Evolutionary conservation across 2,888 invertebrate genomes (phyloP), one percentile per base, ranked within the genome.

Genomic region (Apamea sordens): DNA sequence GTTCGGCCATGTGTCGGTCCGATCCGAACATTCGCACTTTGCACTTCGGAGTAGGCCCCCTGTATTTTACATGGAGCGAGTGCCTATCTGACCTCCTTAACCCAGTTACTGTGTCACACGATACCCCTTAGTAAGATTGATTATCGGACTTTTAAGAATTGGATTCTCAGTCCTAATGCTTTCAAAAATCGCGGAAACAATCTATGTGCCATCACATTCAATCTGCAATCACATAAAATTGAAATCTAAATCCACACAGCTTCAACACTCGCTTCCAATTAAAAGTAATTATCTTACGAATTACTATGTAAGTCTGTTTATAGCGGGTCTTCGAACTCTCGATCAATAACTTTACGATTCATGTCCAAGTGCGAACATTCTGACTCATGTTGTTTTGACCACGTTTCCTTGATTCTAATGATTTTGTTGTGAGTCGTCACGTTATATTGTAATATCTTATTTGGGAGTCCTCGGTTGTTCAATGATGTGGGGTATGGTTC

Each of bases 381-480:
- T 89, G 89, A 89, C 73, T 89, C 90, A 89, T 50, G n/a, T 67
- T 83, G 77, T 85, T 88, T 84, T 87, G 80, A 86, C 83, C 82
- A 80, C 75, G 77, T 85, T 88, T 81, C 74, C 83, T 81, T 53
- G 61, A 85, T 78, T 83, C 56, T 80, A 82, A 79, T 78, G 61
- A 72, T 83, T 87, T 81, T 73, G 65, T 79, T 70, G 73, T 69
- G 72, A 56, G 67, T 53, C 36, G 71, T 64, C 73, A 76, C 64
- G 28, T 77, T 74, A 32, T 85, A 82, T 75, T 77, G 74, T 73
- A 76, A 79, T 77, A 47, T 76, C 86, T 61, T 82, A 76, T 82
- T 77, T 78, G 85, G 85, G 13, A 67, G 65, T 71, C 63, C 21
- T 53, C 21, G 69, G 28, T 78, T 70, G 44, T 73, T 84, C 67